These are phyloP conservation scores for Mionectes olivaceus DNA, from an alignment of 2,797 vertebrate genomes.

Conservation along the genomic window DNA sequence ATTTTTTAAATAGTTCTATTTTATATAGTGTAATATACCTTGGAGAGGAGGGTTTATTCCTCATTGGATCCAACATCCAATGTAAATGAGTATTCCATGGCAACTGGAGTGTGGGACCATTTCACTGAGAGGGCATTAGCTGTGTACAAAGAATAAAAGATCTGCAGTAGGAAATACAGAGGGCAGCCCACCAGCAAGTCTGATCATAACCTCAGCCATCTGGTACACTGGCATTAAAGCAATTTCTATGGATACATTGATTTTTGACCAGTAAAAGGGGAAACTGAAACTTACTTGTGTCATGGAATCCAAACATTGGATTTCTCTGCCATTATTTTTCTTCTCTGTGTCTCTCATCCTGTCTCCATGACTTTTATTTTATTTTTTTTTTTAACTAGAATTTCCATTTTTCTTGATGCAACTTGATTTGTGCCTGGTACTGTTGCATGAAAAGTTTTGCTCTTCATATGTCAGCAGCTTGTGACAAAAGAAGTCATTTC, in stretches of 20 bases:
- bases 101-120: background rate
- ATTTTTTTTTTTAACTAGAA: background rate
- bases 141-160: background rate
- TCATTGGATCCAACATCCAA: background rate
- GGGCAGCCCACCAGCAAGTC: background rate
- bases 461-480: background rate
- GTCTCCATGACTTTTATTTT: background rate
- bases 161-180: background rate
- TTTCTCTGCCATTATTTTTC: background rate
- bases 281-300: background rate
- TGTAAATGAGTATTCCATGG: background rate
- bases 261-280: background rate
- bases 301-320: background rate
- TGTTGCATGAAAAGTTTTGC: background rate
- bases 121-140: fast-evolving
- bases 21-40: background rate
- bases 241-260: background rate
- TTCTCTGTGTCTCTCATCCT: background rate
- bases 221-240: background rate
- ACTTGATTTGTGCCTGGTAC: background rate
- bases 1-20: background rate
- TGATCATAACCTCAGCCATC: background rate
- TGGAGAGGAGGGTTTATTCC: background rate
- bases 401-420: background rate
- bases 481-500: background rate